Percentiles rank a stretch among this genome's conserved stretches.
These are phyloP conservation scores for Pipra filicauda DNA, from an alignment of 2,113 vertebrate genomes.

Conservation along the genomic window DNA sequence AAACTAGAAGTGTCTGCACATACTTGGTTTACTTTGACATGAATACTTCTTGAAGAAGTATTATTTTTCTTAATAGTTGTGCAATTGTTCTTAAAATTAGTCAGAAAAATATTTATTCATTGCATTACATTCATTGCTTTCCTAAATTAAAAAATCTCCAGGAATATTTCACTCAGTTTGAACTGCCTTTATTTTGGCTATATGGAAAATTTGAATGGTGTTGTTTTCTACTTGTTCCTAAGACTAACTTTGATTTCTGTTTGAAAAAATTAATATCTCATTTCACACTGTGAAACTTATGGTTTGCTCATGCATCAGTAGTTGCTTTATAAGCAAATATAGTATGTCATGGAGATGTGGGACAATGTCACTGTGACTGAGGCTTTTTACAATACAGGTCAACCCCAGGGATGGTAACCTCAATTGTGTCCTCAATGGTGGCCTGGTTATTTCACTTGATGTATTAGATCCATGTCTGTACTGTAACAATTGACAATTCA, in stretches of 20 bases:
- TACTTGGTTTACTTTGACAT: background rate
- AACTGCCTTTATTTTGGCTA: background rate
- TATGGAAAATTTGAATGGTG: background rate
- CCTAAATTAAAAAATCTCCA: background rate
- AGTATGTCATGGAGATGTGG: background rate
- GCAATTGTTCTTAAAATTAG: background rate
- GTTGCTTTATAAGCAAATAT: background rate
- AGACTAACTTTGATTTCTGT: background rate
- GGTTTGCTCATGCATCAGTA: background rate
- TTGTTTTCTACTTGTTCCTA: background rate
- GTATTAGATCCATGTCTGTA: background rate
- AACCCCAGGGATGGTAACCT: slow-evolving; percentile 8
- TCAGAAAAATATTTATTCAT: background rate
- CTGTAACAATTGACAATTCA: background rate
- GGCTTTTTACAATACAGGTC: background rate
- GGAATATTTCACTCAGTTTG: background rate
- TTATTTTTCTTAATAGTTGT: background rate
- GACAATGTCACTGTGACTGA: background rate
- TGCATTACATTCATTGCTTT: background rate
- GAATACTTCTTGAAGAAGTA: background rate
- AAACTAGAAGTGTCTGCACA: background rate
- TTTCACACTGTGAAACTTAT: background rate
- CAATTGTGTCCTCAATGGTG: background rate
- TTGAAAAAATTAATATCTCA: background rate
- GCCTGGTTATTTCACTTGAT: background rate